phyloP scores from a whole-genome alignment of 2,113 vertebrate genomes.

The Neolamprologus cancellatus region DNA sequence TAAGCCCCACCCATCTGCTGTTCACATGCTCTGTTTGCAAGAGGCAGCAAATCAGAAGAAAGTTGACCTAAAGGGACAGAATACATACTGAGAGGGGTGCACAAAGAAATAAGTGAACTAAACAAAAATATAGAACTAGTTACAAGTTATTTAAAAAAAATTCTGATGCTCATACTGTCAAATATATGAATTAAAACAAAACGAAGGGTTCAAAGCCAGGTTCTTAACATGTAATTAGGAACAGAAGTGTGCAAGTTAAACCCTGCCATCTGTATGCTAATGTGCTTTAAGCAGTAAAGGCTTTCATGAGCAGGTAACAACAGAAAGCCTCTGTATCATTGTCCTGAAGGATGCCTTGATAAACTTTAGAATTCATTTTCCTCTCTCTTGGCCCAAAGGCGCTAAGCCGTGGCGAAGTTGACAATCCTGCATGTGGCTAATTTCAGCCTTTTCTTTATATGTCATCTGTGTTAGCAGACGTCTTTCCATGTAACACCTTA shows the following conservation, averaged over 20 bases:
- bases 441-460: rapidly evolving
- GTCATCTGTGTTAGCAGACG: background rate
- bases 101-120: background rate
- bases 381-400: background rate
- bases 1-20: background rate
- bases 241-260: background rate
- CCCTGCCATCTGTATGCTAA: background rate
- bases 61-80: background rate
- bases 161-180: rapidly evolving
- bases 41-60: background rate
- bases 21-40: background rate
- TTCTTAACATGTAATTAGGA: background rate
- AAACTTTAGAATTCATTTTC: background rate
- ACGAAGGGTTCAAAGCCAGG: rapidly evolving
- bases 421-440: background rate
- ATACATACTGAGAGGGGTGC: background rate
- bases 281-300: background rate
- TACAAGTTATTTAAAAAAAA: no score
- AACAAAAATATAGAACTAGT: background rate
- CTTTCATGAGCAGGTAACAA: background rate
- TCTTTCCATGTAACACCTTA: background rate
- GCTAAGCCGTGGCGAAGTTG: rapidly evolving
- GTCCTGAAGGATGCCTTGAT: background rate
- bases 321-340: background rate
- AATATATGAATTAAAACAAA: background rate